Conservation (phyloP, 2,797 vertebrate genomes). For the Malacoctenus gilli region DNA sequence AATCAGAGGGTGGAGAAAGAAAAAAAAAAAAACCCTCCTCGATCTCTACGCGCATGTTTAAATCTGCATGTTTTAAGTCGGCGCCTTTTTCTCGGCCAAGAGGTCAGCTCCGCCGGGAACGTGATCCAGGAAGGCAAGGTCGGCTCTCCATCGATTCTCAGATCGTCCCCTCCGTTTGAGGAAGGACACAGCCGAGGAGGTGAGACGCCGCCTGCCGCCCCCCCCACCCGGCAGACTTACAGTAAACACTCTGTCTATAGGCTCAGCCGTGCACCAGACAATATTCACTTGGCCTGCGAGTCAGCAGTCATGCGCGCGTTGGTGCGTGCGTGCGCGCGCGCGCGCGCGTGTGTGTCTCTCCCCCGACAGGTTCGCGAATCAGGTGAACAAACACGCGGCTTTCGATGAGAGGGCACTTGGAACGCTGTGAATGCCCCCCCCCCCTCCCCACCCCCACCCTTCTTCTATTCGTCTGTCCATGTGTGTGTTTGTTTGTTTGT, state of each 20-base stretch:
- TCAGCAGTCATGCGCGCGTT: constrained; percentile 48
- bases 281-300: constrained; percentile 39
- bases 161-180: constrained; percentile 66
- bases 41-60: no score
- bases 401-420: constrained; percentile 40
- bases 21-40: constrained; percentile 1
- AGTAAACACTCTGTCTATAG: constrained; percentile 43
- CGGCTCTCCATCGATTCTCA: constrained; percentile 71
- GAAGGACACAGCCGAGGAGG: constrained; percentile 44
- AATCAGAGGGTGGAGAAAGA: not conserved
- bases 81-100: constrained; percentile 32
- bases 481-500: constrained; percentile 38
- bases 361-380: constrained; percentile 35
- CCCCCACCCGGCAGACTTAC: constrained; percentile 40
- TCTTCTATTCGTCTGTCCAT: constrained; percentile 11
- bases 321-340: constrained; percentile 17
- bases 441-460: not conserved
- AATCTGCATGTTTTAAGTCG: constrained; percentile 47
- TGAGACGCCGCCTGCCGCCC: constrained; percentile 51
- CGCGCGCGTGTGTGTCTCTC: constrained; percentile 2
- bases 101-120: constrained; percentile 49
- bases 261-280: constrained; percentile 47
- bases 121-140: constrained; percentile 69
- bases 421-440: constrained; percentile 39
- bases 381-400: constrained; percentile 22